Percentiles rank a stretch among this genome's conserved stretches.
Conservation (phyloP, 2,797 vertebrate species). For the Chromis chromis region DNA sequence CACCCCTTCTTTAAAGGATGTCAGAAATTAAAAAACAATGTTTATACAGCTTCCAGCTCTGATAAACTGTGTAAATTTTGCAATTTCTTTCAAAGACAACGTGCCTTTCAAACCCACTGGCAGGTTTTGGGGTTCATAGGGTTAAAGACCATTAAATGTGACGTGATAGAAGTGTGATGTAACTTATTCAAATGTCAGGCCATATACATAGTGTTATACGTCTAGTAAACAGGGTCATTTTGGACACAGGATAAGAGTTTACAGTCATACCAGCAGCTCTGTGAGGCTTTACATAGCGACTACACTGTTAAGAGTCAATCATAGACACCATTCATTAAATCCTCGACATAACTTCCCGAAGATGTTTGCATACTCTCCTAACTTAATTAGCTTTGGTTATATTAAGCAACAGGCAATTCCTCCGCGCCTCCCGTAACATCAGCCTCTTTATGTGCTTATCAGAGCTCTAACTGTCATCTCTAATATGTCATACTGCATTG, state of each 20-base stretch:
- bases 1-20: too few species aligned
- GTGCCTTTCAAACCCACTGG: too few species aligned
- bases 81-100: too few species aligned
- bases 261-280: background rate
- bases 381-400: slow-evolving; percentile 31
- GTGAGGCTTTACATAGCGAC: background rate
- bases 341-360: background rate
- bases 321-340: slow-evolving; percentile 2
- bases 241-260: background rate
- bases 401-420: slow-evolving; percentile 20
- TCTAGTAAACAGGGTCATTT: background rate
- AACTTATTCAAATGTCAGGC: background rate
- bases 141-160: background rate
- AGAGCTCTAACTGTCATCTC: slow-evolving; percentile 42
- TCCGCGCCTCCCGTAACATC: slow-evolving; percentile 3
- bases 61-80: too few species aligned
- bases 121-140: too few species aligned
- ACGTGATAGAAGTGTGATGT: background rate
- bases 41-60: too few species aligned
- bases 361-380: slow-evolving; percentile 1
- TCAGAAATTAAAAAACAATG: too few species aligned
- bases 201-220: background rate
- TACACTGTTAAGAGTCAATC: background rate
- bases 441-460: slow-evolving; percentile 37
- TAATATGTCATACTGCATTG: slow-evolving; percentile 13